Evolutionary conservation across 2,113 vertebrate species (phyloP).

Genomic region (Larimichthys crocea): DNA sequence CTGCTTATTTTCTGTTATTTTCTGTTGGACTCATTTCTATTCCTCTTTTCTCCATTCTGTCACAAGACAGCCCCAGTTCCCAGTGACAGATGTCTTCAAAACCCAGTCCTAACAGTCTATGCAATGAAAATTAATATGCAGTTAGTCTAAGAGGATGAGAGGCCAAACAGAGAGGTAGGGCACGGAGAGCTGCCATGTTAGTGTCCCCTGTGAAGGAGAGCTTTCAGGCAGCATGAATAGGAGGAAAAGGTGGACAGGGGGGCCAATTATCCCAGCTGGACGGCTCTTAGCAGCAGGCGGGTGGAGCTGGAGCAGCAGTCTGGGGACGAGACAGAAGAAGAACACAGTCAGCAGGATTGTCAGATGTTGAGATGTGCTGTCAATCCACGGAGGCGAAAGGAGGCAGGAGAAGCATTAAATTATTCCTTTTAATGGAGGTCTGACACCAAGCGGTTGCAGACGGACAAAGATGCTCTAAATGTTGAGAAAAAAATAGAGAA

Average conservation of each 20-base stretch:
- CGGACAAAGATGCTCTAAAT: constrained; percentile 25
- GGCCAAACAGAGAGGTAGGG: constrained; percentile 50
- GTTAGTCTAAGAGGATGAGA: constrained; percentile 59
- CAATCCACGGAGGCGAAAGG: constrained; percentile 17
- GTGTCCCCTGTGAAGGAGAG: constrained; percentile 48
- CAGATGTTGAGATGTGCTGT: constrained; percentile 61
- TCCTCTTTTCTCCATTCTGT: constrained; percentile 42
- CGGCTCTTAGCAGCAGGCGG: constrained; percentile 65
- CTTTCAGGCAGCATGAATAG: constrained; percentile 60
- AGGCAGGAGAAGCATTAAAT: constrained; percentile 26
- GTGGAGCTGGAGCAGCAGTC: constrained; percentile 46
- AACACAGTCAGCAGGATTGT: constrained; percentile 58
- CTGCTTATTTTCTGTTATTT: constrained; percentile 36
- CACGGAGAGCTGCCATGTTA: constrained; percentile 50
- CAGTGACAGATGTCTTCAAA: constrained; percentile 73
- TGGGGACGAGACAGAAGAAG: constrained; percentile 56
- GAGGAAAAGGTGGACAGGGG: constrained; percentile 59
- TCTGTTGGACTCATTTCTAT: constrained; percentile 51
- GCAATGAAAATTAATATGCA: constrained; percentile 69
- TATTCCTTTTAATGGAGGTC: constrained; percentile 31
- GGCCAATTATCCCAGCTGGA: constrained; percentile 79
- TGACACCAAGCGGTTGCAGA: constrained; percentile 20
- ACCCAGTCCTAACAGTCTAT: constrained; percentile 48
- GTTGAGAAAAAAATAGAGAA: constrained; percentile 17
- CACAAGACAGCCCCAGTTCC: constrained; percentile 33